Evolutionary conservation across 2,113 vertebrate genomes (phyloP).

Genomic region (Excalfactoria chinensis): DNA sequence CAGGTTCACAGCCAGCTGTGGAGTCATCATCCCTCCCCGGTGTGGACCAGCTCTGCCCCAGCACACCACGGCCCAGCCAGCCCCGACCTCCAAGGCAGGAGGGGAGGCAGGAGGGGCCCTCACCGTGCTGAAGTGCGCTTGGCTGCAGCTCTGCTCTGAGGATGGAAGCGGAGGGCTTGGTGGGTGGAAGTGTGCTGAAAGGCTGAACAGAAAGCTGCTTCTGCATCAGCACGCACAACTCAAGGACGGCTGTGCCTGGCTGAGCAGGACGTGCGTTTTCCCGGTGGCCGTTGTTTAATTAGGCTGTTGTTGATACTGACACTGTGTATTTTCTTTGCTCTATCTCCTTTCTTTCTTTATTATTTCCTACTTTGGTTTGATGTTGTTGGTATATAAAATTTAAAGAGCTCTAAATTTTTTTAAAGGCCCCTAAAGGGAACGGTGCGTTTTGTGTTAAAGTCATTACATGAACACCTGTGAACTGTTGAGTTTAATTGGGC

Average conservation of each 20-base stretch:
- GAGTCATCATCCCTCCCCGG: not conserved
- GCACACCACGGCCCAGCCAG: fast-evolving
- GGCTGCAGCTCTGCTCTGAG: not conserved
- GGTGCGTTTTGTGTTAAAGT: slow-evolving; percentile 73
- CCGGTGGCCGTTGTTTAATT: slow-evolving; percentile 61
- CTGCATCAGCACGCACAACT: not conserved
- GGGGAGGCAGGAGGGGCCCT: not conserved
- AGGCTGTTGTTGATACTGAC: slow-evolving; percentile 41
- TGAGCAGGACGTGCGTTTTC: slow-evolving; percentile 17
- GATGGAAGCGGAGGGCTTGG: not conserved
- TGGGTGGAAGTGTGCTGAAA: not conserved
- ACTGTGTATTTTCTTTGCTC: slow-evolving; percentile 29
- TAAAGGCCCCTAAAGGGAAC: slow-evolving; percentile 81
- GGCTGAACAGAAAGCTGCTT: not conserved
- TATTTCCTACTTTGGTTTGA: slow-evolving; percentile 81
- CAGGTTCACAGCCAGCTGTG: not conserved
- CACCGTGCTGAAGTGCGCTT: not conserved
- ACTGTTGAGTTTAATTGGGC: slow-evolving; percentile 82
- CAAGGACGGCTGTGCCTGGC: not conserved
- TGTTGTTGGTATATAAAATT: slow-evolving; percentile 84
- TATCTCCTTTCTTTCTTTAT: slow-evolving; percentile 72
- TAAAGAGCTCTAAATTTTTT: slow-evolving; percentile 85
- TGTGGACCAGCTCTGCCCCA: not conserved
- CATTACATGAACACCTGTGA: slow-evolving; percentile 83
- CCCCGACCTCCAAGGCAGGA: not conserved